Conservation (phyloP, 2,113 vertebrate species). For the Gorsachius goisagi region DNA sequence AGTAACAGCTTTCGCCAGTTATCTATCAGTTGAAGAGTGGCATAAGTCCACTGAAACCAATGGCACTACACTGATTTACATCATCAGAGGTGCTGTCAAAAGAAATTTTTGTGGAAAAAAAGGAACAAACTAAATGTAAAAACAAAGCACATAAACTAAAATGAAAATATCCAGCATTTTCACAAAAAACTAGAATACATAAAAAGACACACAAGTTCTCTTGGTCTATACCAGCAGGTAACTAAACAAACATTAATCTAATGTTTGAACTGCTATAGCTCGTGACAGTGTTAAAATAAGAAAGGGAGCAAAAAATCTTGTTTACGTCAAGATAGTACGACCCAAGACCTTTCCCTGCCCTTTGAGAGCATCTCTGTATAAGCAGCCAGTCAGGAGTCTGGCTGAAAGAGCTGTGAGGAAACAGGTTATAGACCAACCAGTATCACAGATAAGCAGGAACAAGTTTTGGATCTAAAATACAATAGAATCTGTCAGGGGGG, state of each 20-base stretch:
- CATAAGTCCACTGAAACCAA: not conserved
- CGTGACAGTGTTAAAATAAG: not conserved
- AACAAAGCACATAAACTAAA: not conserved
- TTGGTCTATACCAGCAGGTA: not conserved
- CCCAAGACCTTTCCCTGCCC: not conserved
- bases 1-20: not conserved
- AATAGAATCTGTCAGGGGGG: not conserved
- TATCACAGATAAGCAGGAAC: not conserved
- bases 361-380: not conserved
- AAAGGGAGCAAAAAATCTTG: not conserved
- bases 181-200: not conserved
- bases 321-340: not conserved
- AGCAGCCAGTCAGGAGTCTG: not conserved
- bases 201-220: not conserved
- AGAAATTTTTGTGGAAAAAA: not conserved
- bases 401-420: not conserved
- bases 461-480: not conserved
- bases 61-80: not conserved
- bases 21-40: not conserved
- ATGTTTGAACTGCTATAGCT: not conserved
- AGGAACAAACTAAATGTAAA: not conserved
- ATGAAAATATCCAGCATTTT: not conserved
- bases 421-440: not conserved
- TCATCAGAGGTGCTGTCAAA: not conserved
- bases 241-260: not conserved